A percentile compares a stretch with the other conserved stretches of the same genome.
These are phyloP conservation scores for Vimba vimba DNA, from an alignment of 2,113 vertebrate genomes.

Conservation along the genomic window DNA sequence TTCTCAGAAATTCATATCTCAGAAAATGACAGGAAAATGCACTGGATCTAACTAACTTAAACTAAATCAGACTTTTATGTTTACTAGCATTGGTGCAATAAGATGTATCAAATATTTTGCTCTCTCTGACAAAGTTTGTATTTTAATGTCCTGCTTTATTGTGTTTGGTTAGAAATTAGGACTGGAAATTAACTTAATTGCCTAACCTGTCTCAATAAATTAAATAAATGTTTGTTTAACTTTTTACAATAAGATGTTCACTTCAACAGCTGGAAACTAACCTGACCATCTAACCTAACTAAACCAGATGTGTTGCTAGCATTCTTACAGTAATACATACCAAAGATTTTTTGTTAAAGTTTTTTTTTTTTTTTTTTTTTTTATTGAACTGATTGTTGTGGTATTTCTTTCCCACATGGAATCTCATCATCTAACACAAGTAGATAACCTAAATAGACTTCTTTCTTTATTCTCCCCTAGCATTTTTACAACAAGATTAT, in stretches of 20 bases:
- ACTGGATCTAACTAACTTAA: background rate
- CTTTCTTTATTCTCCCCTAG: background rate
- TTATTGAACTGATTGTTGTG: too few species aligned
- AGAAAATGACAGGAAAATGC: background rate
- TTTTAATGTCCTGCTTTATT: background rate
- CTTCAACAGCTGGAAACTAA: background rate
- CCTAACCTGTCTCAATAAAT: background rate
- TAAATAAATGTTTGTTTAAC: background rate
- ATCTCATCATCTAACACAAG: background rate
- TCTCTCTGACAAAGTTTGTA: background rate
- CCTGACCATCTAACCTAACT: background rate
- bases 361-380: too few species aligned
- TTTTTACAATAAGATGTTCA: background rate
- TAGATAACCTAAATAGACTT: background rate
- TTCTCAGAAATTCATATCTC: background rate
- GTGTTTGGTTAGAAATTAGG: background rate
- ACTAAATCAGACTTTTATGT: background rate
- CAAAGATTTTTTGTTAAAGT: background rate
- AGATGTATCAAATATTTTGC: background rate
- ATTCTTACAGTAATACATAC: background rate
- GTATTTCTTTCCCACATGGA: background rate
- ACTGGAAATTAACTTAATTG: background rate
- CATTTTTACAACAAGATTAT: background rate
- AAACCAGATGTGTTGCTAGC: background rate
- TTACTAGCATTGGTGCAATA: background rate